phyloP scores from a whole-genome alignment of 1,140 invertebrate genomes.

The Thereuonema tuberculata region DNA sequence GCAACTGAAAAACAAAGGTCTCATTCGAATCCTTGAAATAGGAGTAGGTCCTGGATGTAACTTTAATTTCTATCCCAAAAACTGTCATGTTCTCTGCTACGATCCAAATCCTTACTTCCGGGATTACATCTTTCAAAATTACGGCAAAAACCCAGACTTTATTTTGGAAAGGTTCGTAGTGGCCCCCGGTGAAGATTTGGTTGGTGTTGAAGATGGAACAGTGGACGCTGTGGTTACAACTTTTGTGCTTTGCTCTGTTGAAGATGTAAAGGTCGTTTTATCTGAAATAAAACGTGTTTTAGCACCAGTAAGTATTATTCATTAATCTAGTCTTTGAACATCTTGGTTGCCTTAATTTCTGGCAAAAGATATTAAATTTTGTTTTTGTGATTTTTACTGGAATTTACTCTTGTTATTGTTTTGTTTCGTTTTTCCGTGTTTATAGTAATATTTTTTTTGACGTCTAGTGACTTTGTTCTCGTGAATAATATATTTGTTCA shows the following conservation, averaged over 20 bases:
- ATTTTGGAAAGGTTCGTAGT: constrained; percentile 22
- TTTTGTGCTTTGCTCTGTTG: constrained; percentile 25
- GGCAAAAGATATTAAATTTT: too few relatives aligned
- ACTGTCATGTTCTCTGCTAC: constrained; percentile 23
- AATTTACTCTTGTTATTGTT: too few relatives aligned
- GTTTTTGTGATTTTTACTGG: too few relatives aligned
- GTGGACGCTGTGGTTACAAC: constrained; percentile 27
- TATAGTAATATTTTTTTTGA: too few relatives aligned
- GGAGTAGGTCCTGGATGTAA: constrained; percentile 24
- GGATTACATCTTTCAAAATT: constrained; percentile 20
- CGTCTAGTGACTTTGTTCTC: too few relatives aligned
- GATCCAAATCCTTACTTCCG: constrained; percentile 26
- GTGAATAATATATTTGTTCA: too few relatives aligned
- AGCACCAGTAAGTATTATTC: constrained; percentile 24
- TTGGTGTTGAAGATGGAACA: constrained; percentile 17
- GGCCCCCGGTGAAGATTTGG: constrained; percentile 22
- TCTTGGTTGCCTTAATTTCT: too few relatives aligned
- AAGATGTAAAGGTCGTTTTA: constrained; percentile 19
- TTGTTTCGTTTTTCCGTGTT: too few relatives aligned
- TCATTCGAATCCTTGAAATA: constrained; percentile 21
- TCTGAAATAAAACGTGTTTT: constrained; percentile 26
- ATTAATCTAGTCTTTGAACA: neutral
- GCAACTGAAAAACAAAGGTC: neutral
- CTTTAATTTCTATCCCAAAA: constrained; percentile 26
- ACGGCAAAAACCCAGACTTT: constrained; percentile 21